These are phyloP conservation scores for Agonopterix heracliana DNA, from an alignment of 2,888 invertebrate genomes.

Conservation along the genomic window DNA sequence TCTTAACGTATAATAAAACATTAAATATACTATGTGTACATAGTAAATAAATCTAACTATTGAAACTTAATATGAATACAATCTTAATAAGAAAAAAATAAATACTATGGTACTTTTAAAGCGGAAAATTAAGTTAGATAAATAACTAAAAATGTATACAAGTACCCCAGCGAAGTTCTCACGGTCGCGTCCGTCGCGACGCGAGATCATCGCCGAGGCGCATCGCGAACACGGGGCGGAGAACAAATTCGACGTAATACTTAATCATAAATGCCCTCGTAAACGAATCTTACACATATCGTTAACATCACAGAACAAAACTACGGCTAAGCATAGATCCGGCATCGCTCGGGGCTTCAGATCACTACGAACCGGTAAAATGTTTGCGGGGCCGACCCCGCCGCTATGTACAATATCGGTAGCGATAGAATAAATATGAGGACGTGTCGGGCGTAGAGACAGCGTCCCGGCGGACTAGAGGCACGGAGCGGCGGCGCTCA, in stretches of 20 bases:
- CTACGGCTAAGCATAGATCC: constrained; percentile 45
- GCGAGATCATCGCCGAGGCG: constrained; percentile 10
- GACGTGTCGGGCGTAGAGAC: constrained; percentile 9
- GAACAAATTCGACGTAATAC: constrained; percentile 26
- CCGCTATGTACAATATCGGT: constrained; percentile 17
- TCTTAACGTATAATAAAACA: constrained; percentile 16
- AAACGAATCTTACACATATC: constrained; percentile 48
- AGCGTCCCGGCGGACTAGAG: constrained; percentile 27
- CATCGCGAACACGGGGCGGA: constrained; percentile 10
- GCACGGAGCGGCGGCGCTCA: constrained; percentile 25
- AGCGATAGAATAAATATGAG: constrained; percentile 22
- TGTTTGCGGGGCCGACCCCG: constrained; percentile 10
- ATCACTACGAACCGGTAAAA: not conserved
- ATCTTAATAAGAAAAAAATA: constrained; percentile 53
- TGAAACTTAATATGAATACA: constrained; percentile 42
- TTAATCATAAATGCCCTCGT: constrained; percentile 42
- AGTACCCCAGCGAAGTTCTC: constrained; percentile 18
- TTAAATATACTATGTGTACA: constrained; percentile 36
- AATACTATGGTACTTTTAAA: constrained; percentile 67
- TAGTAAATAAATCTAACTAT: constrained; percentile 39
- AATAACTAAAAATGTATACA: constrained; percentile 36
- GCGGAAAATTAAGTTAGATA: constrained; percentile 52
- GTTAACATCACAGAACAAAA: constrained; percentile 67
- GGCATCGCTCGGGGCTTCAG: constrained; percentile 10
- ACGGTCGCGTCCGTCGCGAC: constrained; percentile 1